Evolutionary conservation across 2,797 vertebrate genomes (phyloP).

Genomic region (Sardinella longiceps): DNA sequence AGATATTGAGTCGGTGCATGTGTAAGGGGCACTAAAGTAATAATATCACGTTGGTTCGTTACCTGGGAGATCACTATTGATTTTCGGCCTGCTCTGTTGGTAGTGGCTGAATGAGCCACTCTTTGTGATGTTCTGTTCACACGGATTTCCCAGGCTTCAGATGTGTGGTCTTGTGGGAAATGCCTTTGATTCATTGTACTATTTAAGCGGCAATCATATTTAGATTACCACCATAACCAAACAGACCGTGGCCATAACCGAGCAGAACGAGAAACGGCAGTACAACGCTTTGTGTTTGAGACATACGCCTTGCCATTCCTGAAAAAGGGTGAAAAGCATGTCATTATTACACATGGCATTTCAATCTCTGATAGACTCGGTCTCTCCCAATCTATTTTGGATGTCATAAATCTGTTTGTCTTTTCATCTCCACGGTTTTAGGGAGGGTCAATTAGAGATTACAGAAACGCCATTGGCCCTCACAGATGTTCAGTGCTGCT

Average conservation of each 20-base stretch:
- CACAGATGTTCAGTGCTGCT: neutral
- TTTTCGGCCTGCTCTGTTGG: constrained; percentile 37
- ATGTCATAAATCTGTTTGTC: too few relatives aligned
- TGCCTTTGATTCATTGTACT: neutral
- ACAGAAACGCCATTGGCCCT: neutral
- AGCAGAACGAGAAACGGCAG: neutral
- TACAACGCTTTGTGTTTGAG: too few relatives aligned
- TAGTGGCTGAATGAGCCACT: constrained; percentile 13
- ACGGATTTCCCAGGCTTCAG: neutral
- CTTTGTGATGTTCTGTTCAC: constrained; percentile 11
- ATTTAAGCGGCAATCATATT: neutral
- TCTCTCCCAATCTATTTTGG: too few relatives aligned
- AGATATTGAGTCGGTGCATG: neutral
- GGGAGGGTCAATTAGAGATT: neutral
- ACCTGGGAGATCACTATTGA: constrained; percentile 61
- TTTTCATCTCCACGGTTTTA: too few relatives aligned
- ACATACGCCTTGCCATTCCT: neutral
- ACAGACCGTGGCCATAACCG: neutral
- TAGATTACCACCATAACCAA: neutral
- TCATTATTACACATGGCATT: too few relatives aligned
- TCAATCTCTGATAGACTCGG: too few relatives aligned
- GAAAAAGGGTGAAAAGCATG: neutral
- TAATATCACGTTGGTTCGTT: constrained; percentile 51
- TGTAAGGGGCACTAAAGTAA: neutral
- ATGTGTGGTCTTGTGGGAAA: neutral